A percentile compares a stretch with the other conserved stretches of the same genome.
These are phyloP conservation scores for Enteromius fasciolatus DNA, from an alignment of 2,797 vertebrate genomes.

Conservation along the genomic window DNA sequence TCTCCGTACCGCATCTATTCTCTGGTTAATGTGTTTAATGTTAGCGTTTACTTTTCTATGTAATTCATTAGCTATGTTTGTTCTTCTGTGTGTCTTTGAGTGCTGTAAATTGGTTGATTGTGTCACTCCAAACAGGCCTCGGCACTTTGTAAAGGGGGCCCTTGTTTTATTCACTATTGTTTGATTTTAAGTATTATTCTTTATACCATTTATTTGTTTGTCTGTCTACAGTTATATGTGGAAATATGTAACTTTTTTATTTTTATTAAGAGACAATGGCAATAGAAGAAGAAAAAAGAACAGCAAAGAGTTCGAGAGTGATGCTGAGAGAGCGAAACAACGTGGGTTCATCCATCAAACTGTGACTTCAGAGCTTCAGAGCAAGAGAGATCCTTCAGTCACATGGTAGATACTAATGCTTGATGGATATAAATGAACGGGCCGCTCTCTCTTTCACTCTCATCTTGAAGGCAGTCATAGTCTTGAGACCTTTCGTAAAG, in stretches of 20 bases:
- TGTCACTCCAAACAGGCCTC: conserved; percentile 68
- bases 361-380: conserved; percentile 4
- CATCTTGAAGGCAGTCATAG: conserved; percentile 51
- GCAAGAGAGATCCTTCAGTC: not conserved
- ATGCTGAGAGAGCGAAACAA: conserved; percentile 15
- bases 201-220: conserved; percentile 55
- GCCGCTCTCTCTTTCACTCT: conserved; percentile 41
- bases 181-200: conserved; percentile 57
- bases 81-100: conserved; percentile 60
- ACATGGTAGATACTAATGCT: not conserved
- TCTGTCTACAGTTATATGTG: conserved; percentile 48
- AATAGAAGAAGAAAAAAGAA: conserved; percentile 42
- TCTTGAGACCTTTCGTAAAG: conserved; percentile 75
- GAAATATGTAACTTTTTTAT: conserved; percentile 19
- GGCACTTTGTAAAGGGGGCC: conserved; percentile 66
- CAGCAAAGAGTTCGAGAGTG: conserved; percentile 14
- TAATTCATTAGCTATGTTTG: conserved; percentile 54
- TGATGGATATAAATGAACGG: not conserved
- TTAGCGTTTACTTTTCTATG: conserved; percentile 25
- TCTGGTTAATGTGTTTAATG: conserved; percentile 61
- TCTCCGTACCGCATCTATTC: conserved; percentile 50
- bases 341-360: conserved; percentile 10
- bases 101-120: conserved; percentile 76
- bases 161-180: conserved; percentile 56
- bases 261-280: conserved; percentile 57